Base-by-base conservation (phyloP, 2,113 vertebrate species). In the Hippopotamus amphibius region DNA sequence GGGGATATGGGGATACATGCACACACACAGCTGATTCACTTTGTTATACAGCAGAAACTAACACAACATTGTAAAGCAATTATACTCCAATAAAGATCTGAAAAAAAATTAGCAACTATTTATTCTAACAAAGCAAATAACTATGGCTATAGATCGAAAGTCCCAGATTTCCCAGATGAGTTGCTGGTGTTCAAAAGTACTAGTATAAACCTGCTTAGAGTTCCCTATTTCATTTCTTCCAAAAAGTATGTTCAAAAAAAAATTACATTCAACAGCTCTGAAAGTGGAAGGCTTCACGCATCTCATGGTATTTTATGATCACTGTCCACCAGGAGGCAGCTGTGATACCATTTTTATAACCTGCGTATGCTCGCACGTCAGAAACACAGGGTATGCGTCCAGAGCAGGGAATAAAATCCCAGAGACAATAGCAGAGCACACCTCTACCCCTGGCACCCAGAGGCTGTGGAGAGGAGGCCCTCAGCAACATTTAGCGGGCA, bases 81-180 rank as follows among this genome's bases (percentile, higher is more conserved):
- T 37, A 37, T 37, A 37, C 37, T 37, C 37, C 37, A 37, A 37
- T 37, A 37, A 37, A 37, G 37, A 37, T 37, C 37, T 37, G 37
- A 76, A 80, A 81, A 72, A 63, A 61, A 7, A 10, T 37, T 37
- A 72, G 66, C 8, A 65, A 80, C n/a, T 71, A 30, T 48, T 37
- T 63, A 88, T 33, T 68, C 90, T 88, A 82, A 83, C 41, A 76
- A 63, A 92, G 87, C 69, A 57, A 95, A 81, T 3, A 46, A 33
- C 21, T 9, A 63, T 15, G 21, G 50, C 69, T 89, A 4, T 41
- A 71, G 46, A 41, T 2, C 24, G n/a, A 43, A n/a, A 61, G 48
- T 9, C 41, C 11, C 55, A 43, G 79, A 84, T 77, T 68, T 92
- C 21, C 28, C 46, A 83, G 77, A 59, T 77, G 48, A 85, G 26